These are phyloP conservation scores for Archegozetes longisetosus DNA, from an alignment of 1,140 invertebrate genomes.

Conservation along the genomic window DNA sequence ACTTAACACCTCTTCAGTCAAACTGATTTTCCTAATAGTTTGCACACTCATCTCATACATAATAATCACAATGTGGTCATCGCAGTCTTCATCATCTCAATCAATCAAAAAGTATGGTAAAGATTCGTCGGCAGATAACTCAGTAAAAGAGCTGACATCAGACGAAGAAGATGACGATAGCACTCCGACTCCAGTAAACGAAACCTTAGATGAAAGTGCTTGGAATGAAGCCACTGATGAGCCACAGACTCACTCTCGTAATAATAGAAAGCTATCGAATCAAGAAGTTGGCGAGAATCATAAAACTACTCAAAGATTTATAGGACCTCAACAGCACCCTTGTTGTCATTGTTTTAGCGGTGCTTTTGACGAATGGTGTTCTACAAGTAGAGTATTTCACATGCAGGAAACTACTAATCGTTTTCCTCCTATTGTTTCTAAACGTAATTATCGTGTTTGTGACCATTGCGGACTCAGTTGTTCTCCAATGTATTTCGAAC, in stretches of 20 bases:
- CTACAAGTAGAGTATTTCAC: background rate
- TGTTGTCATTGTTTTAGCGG: background rate
- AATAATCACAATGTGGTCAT: background rate
- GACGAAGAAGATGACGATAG: too few relatives aligned
- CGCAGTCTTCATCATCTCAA: background rate
- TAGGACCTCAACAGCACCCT: background rate
- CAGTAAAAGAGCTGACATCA: background rate
- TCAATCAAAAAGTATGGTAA: background rate
- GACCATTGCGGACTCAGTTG: background rate
- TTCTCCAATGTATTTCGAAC: background rate
- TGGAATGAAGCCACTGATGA: background rate
- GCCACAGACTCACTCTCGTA: background rate
- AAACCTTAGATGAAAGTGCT: background rate
- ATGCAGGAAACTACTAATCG: background rate
- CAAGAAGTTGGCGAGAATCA: background rate
- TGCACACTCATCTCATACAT: background rate
- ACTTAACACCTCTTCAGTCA: background rate
- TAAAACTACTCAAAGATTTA: background rate
- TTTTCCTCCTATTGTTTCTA: background rate
- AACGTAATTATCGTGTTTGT: background rate
- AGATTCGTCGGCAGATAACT: background rate
- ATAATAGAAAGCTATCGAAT: background rate
- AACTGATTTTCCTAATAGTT: background rate
- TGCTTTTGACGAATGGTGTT: background rate
- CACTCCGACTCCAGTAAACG: background rate